These are phyloP conservation scores for Psittacula derbiana DNA, from an alignment of 2,797 vertebrate genomes.

Conservation along the genomic window DNA sequence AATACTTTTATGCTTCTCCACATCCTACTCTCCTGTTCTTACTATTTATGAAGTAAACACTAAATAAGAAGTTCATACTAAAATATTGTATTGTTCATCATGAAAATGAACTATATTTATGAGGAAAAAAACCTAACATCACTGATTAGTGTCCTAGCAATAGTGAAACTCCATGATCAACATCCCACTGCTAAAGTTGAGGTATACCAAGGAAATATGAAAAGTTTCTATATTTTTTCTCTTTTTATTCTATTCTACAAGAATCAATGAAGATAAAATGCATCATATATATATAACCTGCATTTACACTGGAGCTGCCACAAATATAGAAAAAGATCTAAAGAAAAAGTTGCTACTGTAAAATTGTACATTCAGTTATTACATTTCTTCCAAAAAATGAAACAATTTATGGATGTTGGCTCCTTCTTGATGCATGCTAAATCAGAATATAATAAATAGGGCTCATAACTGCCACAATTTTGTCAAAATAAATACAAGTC, in stretches of 20 bases:
- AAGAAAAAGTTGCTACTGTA: background rate
- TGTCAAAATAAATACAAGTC: background rate
- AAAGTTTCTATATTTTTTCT: background rate
- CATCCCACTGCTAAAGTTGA: background rate
- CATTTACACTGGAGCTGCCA: background rate
- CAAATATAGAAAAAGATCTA: background rate
- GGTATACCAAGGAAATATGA: background rate
- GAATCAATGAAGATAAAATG: background rate
- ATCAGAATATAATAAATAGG: background rate
- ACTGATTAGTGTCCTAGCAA: background rate
- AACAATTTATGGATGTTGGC: background rate
- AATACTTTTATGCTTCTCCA: background rate
- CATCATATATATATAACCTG: background rate
- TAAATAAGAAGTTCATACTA: background rate
- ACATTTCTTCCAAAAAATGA: background rate
- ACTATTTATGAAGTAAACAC: background rate
- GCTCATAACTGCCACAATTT: background rate
- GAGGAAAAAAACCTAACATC: background rate
- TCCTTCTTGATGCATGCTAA: background rate
- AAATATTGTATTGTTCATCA: background rate
- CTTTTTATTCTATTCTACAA: background rate
- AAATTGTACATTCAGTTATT: background rate
- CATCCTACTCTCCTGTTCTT: background rate
- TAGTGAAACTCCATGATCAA: background rate
- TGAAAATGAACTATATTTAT: background rate